Base-by-base conservation (phyloP, 2,113 vertebrate genomes). In the Prunella fulvescens region DNA sequence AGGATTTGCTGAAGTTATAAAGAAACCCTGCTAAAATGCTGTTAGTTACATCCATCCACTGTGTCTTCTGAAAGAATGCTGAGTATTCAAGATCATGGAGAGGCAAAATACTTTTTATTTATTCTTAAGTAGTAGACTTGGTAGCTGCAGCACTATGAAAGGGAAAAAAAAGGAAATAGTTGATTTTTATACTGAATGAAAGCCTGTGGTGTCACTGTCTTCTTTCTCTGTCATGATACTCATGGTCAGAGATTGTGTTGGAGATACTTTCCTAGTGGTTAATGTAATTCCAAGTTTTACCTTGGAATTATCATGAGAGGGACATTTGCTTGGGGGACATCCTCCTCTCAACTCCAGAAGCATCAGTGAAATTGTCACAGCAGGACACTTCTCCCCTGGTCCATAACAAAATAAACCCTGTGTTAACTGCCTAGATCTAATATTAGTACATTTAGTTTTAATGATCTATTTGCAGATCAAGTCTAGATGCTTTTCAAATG, bases 181-280 rank as follows among this genome's bases (percentile, higher is more conserved):
- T 87, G 16, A 3, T 83, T 65, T 80, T 47, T 10, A 8, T 62
- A 18, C 3, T 0, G 0, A 2, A 1, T 33, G 6, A 45, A 79
- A n/a, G 17, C 19, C 7, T 5, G 0, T 61, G 60, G 37, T 47
- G 23, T 76, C 7, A 7, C 7, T 60, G 13, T 51, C 7, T 19
- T 60, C 26, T 10, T 57, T 72, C 33, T 31, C 8, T 82, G 31
- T 7, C 1, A 1, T 19, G n/a, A 6, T 62, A 8, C 20, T 78
- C 1, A 0, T 10, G 13, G 18, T 53, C 39, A 60, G 42, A 71
- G 60, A 47, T 31, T 28, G 20, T 62, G 24, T 20, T 86, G 45
- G 9, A 72, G 20, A 3, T 66, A 2, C 1, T 76, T 71, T 44
- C 3, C 17, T 39, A 24, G 7, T 26, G 13, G 4, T 19, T 82